phyloP scores from a whole-genome alignment of 2,797 vertebrate genomes.

The Gymnothorax javanicus region DNA sequence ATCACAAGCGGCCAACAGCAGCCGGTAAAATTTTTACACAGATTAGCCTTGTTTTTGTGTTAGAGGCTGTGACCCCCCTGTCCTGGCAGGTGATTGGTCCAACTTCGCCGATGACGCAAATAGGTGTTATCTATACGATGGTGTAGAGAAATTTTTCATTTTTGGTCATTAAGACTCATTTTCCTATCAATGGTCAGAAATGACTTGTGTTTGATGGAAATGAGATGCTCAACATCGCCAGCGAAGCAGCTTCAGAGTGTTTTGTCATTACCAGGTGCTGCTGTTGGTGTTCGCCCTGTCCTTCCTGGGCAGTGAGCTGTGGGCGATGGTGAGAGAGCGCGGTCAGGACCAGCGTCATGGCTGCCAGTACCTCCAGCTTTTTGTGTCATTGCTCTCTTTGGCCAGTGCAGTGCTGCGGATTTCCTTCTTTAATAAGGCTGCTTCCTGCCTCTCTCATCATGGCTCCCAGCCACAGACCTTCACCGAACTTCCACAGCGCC shows the following conservation, averaged over 20 bases:
- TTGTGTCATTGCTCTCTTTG: slow-evolving; percentile 63
- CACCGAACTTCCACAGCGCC: slow-evolving; percentile 63
- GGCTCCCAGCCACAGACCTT: slow-evolving; percentile 52
- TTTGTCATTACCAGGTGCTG: slow-evolving; percentile 56
- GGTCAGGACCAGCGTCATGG: slow-evolving; percentile 45
- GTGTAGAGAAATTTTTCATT: too few relatives aligned
- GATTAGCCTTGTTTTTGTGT: too few relatives aligned
- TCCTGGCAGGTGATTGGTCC: too few relatives aligned
- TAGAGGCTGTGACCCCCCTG: too few relatives aligned
- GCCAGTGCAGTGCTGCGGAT: slow-evolving; percentile 65
- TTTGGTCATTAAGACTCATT: too few relatives aligned
- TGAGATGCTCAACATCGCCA: background rate
- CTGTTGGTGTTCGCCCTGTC: slow-evolving; percentile 67
- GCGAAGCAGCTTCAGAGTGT: background rate
- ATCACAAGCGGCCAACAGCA: too few relatives aligned
- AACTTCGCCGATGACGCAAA: too few relatives aligned
- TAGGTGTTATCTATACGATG: too few relatives aligned
- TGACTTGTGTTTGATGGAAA: background rate
- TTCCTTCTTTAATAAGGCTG: slow-evolving; percentile 54
- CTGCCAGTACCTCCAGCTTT: slow-evolving; percentile 59
- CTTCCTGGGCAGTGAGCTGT: slow-evolving; percentile 60
- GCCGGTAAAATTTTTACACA: too few relatives aligned
- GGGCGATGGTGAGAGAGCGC: slow-evolving; percentile 54
- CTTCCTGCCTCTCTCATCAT: slow-evolving; percentile 56
- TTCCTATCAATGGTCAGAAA: background rate